These are phyloP conservation scores for Uropetala carovei DNA, from an alignment of 2,888 invertebrate species.

Conservation along the genomic window DNA sequence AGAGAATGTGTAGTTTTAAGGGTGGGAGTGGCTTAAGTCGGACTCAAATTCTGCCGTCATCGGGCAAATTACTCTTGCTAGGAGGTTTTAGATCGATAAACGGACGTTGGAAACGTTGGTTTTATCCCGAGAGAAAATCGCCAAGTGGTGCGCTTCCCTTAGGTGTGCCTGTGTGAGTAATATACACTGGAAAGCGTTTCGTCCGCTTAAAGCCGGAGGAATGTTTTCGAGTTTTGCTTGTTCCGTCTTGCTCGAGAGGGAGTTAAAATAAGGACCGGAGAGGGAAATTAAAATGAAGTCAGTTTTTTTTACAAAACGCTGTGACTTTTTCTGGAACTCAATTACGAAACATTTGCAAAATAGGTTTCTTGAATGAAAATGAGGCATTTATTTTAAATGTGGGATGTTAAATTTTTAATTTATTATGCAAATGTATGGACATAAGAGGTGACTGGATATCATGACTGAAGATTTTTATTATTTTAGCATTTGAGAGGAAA, in stretches of 20 bases:
- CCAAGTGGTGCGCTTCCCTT: neutral
- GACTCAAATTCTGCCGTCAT: slow-evolving; percentile 46
- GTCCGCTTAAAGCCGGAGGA: slow-evolving; percentile 1
- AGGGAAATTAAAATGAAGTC: neutral
- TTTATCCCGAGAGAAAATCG: neutral
- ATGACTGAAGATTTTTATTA: too few species aligned
- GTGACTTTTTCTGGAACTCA: too few species aligned
- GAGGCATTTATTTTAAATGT: too few species aligned
- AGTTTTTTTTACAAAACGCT: neutral
- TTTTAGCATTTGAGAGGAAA: too few species aligned
- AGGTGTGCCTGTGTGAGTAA: neutral
- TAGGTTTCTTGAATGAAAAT: too few species aligned
- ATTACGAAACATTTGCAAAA: too few species aligned
- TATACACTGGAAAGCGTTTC: neutral
- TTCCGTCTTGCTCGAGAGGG: neutral
- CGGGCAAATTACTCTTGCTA: slow-evolving; percentile 52
- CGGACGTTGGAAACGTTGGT: slow-evolving; percentile 19
- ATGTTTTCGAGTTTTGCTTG: neutral
- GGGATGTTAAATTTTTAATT: too few species aligned
- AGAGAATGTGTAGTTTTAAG: too few species aligned
- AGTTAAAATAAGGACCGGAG: neutral
- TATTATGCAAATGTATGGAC: too few species aligned
- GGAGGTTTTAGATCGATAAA: slow-evolving; percentile 45
- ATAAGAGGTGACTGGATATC: too few species aligned
- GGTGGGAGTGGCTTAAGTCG: neutral